Conservation (phyloP, 2,113 vertebrate genomes). For the Tauraco erythrolophus region DNA sequence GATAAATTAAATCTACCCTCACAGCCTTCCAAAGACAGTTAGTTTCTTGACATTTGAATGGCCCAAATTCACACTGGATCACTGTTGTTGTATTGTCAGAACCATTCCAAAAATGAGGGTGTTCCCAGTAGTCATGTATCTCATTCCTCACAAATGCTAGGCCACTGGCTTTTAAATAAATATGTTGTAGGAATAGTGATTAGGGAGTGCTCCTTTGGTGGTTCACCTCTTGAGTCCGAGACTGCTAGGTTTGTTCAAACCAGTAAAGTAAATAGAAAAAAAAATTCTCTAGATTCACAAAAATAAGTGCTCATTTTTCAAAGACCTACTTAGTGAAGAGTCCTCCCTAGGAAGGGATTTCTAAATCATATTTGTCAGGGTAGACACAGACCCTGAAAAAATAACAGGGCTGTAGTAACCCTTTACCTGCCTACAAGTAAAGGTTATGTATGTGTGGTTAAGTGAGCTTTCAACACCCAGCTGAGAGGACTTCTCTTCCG, state of each 20-base stretch:
- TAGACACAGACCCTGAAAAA: neutral
- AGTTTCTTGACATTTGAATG: conserved; percentile 9
- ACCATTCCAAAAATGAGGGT: neutral
- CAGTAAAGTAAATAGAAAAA: neutral
- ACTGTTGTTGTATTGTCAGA: neutral
- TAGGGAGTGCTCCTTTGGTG: neutral
- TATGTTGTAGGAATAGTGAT: neutral
- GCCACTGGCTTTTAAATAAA: conserved; percentile 15
- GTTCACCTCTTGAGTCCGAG: neutral
- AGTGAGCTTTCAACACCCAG: neutral
- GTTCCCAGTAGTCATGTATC: neutral
- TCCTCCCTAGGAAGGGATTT: neutral
- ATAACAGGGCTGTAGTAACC: neutral
- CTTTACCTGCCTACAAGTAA: neutral
- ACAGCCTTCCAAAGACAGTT: neutral
- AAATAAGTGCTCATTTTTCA: neutral
- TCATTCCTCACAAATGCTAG: neutral
- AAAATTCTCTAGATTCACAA: neutral
- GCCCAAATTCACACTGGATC: neutral
- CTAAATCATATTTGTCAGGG: neutral
- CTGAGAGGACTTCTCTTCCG: neutral
- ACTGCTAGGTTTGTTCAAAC: neutral
- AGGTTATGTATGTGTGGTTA: neutral
- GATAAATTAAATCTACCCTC: neutral
- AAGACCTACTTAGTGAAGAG: neutral